A percentile compares a stretch with the other conserved stretches of the same genome.
These are phyloP conservation scores for Oreochromis spilurus DNA, from an alignment of 2,113 vertebrate genomes.

Conservation along the genomic window DNA sequence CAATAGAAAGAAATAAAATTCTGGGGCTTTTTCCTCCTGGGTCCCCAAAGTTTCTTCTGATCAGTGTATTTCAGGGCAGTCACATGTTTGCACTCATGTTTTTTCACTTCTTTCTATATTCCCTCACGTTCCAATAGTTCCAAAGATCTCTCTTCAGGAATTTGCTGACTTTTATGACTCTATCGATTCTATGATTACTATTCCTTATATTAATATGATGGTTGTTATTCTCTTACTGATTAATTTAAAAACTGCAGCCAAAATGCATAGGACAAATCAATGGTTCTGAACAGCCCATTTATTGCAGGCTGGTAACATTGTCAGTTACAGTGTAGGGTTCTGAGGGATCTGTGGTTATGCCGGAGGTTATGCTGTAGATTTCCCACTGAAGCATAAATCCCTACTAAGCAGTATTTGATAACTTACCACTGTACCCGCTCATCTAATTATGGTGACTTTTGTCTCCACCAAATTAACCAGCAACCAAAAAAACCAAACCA, in stretches of 20 bases:
- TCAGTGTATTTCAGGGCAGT: not conserved
- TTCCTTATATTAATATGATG: not conserved
- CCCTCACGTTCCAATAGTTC: not conserved
- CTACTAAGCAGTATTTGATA: not conserved
- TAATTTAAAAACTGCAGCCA: not conserved
- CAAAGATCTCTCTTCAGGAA: not conserved
- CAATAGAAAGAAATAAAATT: not conserved
- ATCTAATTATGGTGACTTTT: not conserved
- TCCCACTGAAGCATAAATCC: not conserved
- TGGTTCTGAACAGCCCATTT: not conserved
- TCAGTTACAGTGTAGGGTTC: not conserved
- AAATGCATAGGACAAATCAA: not conserved
- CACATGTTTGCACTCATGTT: not conserved
- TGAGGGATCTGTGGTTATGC: not conserved
- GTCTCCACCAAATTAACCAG: not conserved
- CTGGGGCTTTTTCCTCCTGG: not conserved
- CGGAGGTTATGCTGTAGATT: not conserved
- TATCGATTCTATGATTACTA: accelerated
- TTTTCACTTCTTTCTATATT: not conserved
- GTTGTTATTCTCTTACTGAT: not conserved
- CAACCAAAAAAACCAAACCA: not conserved
- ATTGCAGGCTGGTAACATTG: not conserved
- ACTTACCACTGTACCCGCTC: not conserved
- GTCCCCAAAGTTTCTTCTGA: not conserved
- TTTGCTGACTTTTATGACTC: not conserved